phyloP scores from a whole-genome alignment of 2,113 vertebrate genomes.

The Paradisaea rubra region DNA sequence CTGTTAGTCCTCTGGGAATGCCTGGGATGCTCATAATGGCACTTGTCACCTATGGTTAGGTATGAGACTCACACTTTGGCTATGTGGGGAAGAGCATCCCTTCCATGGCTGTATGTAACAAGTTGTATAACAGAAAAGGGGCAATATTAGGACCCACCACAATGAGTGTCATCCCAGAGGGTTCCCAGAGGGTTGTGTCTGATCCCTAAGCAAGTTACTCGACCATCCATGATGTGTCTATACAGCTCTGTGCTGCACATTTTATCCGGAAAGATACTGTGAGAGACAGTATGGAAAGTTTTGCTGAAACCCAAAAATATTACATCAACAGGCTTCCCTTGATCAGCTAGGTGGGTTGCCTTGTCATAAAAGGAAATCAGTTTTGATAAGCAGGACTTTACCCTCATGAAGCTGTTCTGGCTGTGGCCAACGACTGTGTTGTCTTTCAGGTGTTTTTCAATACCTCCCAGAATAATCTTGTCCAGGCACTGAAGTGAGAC shows the following conservation, averaged over 20 bases:
- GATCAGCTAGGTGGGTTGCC: not conserved
- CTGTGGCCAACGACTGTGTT: rapidly evolving
- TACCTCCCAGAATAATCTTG: not conserved
- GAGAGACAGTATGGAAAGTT: not conserved
- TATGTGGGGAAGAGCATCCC: not conserved
- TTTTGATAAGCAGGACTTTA: not conserved
- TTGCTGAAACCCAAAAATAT: not conserved
- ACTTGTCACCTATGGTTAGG: not conserved
- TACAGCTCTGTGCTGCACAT: not conserved
- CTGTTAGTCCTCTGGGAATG: not conserved
- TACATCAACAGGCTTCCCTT: not conserved
- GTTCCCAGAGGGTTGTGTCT: not conserved
- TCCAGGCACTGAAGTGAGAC: not conserved
- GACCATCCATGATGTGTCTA: not conserved
- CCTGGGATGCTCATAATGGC: not conserved
- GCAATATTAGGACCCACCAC: not conserved
- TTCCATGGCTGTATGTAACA: not conserved
- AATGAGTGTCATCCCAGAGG: not conserved
- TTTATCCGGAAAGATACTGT: not conserved
- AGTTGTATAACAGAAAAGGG: not conserved
- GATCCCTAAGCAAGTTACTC: rapidly evolving
- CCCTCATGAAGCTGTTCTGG: not conserved
- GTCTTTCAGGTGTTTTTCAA: not conserved
- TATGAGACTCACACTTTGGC: not conserved
- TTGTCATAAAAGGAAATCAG: not conserved